Conservation (phyloP, 2,113 vertebrate genomes). For the Odobenus rosmarus region DNA sequence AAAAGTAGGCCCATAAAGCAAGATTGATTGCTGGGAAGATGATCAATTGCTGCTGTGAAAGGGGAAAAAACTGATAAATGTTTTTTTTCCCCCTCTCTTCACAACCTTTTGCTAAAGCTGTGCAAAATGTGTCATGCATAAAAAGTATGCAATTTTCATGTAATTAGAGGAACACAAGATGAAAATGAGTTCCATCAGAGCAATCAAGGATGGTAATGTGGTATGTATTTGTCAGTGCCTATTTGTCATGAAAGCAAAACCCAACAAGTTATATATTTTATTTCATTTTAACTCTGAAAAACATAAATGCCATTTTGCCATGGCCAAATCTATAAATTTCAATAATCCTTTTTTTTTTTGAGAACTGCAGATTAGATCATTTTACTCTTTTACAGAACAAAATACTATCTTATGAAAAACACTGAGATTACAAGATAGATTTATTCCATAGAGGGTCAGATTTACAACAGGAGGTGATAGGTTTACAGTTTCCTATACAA, state of each 20-base stretch:
- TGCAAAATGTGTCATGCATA: constrained; percentile 89
- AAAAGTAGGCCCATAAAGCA: constrained; percentile 82
- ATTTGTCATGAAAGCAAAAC: constrained; percentile 88
- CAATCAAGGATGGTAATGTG: constrained; percentile 90
- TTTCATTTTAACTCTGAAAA: constrained; percentile 81
- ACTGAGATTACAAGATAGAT: constrained; percentile 69
- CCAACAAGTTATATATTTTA: constrained; percentile 83
- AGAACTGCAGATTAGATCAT: neutral
- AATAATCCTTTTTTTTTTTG: neutral
- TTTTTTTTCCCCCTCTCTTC: constrained; percentile 78
- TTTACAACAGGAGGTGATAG: constrained; percentile 79
- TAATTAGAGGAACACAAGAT: constrained; percentile 90
- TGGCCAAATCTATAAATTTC: constrained; percentile 47
- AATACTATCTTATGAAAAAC: constrained; percentile 63
- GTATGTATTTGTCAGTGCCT: constrained; percentile 87
- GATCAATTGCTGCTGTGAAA: constrained; percentile 83
- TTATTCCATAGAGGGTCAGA: constrained; percentile 75
- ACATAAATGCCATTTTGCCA: constrained; percentile 65
- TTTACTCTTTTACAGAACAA: constrained; percentile 66
- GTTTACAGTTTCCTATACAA: constrained; percentile 79
- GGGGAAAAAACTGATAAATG: constrained; percentile 84
- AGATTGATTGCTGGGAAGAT: constrained; percentile 82
- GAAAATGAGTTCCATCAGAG: constrained; percentile 91
- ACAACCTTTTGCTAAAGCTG: constrained; percentile 88
- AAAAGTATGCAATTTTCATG: constrained; percentile 90